Base-by-base conservation (phyloP, 2,113 vertebrate species). In the Casuarius casuarius region DNA sequence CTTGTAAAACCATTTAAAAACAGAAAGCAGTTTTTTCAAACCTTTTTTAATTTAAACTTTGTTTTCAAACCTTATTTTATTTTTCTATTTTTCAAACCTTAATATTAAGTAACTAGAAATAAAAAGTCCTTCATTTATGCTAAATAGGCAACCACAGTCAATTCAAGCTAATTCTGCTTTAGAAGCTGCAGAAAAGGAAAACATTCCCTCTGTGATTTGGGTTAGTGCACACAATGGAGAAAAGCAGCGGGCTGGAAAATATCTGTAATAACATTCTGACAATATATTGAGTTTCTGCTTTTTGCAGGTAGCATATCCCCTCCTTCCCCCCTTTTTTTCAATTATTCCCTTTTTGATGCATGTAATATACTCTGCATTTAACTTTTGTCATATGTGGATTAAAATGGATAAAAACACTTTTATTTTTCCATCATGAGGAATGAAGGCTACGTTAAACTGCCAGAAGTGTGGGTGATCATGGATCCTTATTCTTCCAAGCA, bases 301-400 rank as follows among this genome's bases (percentile, higher is more conserved):
- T 84, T 42, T 68, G 5, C 21, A 17, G 11, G 12, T 83, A 20
- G 62, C 0, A 0, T 38, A 83, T 91, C 52, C n/a, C 21, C 9
- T 21, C 46, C 4, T 9, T 62, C 5, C 21, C n/a, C 23, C 8
- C n/a, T 10, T 68, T 61, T 40, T 35, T 48, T 38, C 28, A 63
- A 40, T 44, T 33, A 61, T 74, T 29, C 83, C 77, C 44, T 76
- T 93, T 86, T 48, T 72, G 7, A 61, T 61, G 61, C 2, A 4
- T 62, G 33, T 40, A 25, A 26, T 51, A 26, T 33, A 33, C 5
- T 44, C 58, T 63, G 4, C 63, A n/a, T 78, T 88, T 84, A 16
- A 44, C 51, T 89, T 90, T n/a, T 71, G 19, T 67, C 12, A 7
- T 76, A 28, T 20, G 18, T 84, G 59, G 29, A 65, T 90, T 77